Evolutionary conservation across 2,113 vertebrate species (phyloP).

Genomic region (Hiodon alosoides): DNA sequence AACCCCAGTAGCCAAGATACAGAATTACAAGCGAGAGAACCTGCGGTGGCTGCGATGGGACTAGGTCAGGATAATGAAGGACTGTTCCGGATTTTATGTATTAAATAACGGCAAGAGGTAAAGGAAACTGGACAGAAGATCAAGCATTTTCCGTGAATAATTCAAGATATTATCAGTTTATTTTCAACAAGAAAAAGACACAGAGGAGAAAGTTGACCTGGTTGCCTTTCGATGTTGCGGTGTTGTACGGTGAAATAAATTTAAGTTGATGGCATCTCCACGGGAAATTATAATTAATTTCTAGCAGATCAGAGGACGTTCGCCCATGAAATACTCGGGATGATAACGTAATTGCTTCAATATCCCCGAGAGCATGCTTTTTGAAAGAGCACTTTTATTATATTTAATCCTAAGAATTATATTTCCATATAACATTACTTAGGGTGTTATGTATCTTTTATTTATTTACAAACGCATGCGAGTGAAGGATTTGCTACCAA

Average conservation of each 20-base stretch:
- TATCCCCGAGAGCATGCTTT: slow-evolving; percentile 27
- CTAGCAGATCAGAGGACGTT: slow-evolving; percentile 29
- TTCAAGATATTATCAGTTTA: background rate
- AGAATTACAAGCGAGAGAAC: slow-evolving; percentile 54
- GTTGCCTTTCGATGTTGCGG: slow-evolving; percentile 59
- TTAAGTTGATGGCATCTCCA: slow-evolving; percentile 36
- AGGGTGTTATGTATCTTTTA: slow-evolving; percentile 19
- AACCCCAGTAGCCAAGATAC: slow-evolving; percentile 44
- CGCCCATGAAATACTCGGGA: slow-evolving; percentile 23
- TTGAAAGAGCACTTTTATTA: slow-evolving; percentile 15
- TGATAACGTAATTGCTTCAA: slow-evolving; percentile 50
- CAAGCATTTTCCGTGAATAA: slow-evolving; percentile 8
- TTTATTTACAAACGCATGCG: slow-evolving; percentile 21
- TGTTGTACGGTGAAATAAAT: slow-evolving; percentile 31
- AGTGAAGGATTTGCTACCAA: slow-evolving; percentile 1
- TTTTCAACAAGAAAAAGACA: slow-evolving; percentile 31
- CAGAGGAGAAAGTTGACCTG: slow-evolving; percentile 68
- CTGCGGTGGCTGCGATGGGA: slow-evolving; percentile 54
- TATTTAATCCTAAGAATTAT: slow-evolving; percentile 27
- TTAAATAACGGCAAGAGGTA: slow-evolving; percentile 16
- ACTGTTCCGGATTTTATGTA: slow-evolving; percentile 35
- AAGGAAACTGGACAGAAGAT: background rate
- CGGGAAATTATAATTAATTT: slow-evolving; percentile 27
- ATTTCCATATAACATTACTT: slow-evolving; percentile 4
- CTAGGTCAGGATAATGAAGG: slow-evolving; percentile 42